Evolutionary conservation across 2,113 vertebrate genomes (phyloP), one percentile per base, ranked within the genome.

Genomic region (Burhinus bistriatus): DNA sequence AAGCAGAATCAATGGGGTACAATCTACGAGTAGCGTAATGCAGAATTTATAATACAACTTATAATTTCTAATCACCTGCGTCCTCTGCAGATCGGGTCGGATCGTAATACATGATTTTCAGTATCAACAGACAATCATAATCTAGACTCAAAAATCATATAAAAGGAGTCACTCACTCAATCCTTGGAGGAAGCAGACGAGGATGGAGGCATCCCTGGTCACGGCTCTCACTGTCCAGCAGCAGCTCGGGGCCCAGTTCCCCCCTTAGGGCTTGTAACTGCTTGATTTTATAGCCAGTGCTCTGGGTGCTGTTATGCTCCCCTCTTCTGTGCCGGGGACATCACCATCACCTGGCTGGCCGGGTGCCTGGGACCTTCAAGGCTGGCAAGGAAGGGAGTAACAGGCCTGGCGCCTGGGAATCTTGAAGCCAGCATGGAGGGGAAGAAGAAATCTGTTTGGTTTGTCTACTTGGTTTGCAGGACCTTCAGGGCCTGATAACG

Each of bases 291-390:
- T 1, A 30, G 58, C 1, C 20, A n/a, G 44, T 12, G 78, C 44
- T 45, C 22, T 12, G 68, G 5, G 18, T 49, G 82, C 52, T 44
- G 69, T 25, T 32, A 17, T 2, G 2, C 10, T 55, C 15, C 58
- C 47, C 73, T n/a, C 27, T 19, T 44, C 22, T 8, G 30, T 12
- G 23, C 9, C 1, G 2, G 66, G 77, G 58, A 55, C 79, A 55
- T 8, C 82, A 49, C 4, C 44, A 69, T 2, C 61, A 38, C 17
- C 0, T 0, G n/a, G 30, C 89, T 79, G 59, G 51, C 23, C 1
- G 0, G 13, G 23, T 29, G n/a, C n/a, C 54, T 27, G 64, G 17
- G 29, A 40, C 38, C 54, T 68, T 58, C 91, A 64, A 47, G 62
- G 85, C 42, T 30, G 19, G 34, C 44, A 32, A 52, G 59, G 80